Base-by-base conservation (phyloP, 2,113 vertebrate species). In the Periophthalmus modestus region DNA sequence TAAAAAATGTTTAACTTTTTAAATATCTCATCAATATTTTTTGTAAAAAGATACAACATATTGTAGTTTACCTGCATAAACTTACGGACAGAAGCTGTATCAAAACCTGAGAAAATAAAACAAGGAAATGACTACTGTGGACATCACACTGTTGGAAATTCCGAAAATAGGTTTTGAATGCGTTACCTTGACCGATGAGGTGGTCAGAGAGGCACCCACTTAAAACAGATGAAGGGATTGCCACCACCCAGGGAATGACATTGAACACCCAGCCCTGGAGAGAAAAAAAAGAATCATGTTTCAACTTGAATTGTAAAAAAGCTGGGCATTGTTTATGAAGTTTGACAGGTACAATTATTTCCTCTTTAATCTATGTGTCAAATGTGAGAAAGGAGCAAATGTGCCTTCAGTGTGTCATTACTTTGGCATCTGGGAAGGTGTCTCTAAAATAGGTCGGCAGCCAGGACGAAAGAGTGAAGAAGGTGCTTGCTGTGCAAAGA, bases 381-480 rank as follows among this genome's bases (percentile, higher is more conserved):
- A 66, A 73, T 5, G 50, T 52, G 19, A 55, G 1, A 50, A 50
- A 66, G 15, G 48, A 24, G 16, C 13, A 24, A 19, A 34, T 24
- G 33, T 13, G 34, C 18, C 48, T 68, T 34, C 19, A 54, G 24
- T 55, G n/a, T 24, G n/a, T 39, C 2, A 15, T 91, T 87, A 99
- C 98, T 95, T 98, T 97, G 3, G 97, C 94, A n/a, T 95, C 91
- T 0, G 97, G 97, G 80, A 96, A 99, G 0, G 94, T 95, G 82
- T 99, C 97, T 87, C 95, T 95, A 59, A 99, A 99, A 94, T 96
- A 99, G 0, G 96, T 98, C 0, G 98, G 98, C 79, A 99, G 91
- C 98, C 98, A 99, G 63, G 96, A 99, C 79, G 98, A 92, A 43
- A 99, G 93, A 7, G 95, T 95, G 93, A 98, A 99, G 84, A 97